Conservation (phyloP, 2,888 invertebrate species). For the Tridacna crocea region DNA sequence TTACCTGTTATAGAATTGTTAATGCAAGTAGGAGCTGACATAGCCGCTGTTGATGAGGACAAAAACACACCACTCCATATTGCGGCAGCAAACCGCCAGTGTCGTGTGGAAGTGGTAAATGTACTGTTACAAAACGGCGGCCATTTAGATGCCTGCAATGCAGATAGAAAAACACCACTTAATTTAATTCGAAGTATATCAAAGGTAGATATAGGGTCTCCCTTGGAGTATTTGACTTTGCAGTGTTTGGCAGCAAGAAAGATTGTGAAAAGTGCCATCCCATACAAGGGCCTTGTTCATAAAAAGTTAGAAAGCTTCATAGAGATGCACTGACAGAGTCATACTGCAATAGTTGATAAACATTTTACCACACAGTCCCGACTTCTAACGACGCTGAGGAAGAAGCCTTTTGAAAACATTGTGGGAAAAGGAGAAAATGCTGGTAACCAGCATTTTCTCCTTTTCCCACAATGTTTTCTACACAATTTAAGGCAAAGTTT, state of each 20-base stretch:
- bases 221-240: conserved; percentile 79
- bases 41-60: conserved; percentile 91
- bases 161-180: conserved; percentile 78
- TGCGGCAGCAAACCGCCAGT: conserved; percentile 90
- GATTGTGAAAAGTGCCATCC: conserved; percentile 89
- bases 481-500: no score
- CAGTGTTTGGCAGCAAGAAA: conserved; percentile 82
- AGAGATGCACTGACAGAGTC: conserved; percentile 76
- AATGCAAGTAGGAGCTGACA: conserved; percentile 92
- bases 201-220: conserved; percentile 78
- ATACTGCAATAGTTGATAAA: no score
- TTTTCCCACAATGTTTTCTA: no score
- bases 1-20: conserved; percentile 90
- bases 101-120: conserved; percentile 89
- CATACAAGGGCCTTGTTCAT: conserved; percentile 80
- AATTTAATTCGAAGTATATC: conserved; percentile 79
- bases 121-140: conserved; percentile 92
- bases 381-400: no score
- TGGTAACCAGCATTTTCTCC: no score
- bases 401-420: no score
- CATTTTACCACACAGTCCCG: no score
- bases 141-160: conserved; percentile 89
- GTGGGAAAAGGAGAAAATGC: no score
- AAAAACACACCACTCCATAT: conserved; percentile 96
- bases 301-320: conserved; percentile 80